phyloP scores from a whole-genome alignment of 2,113 vertebrate species.

The Salvelinus namaycush region DNA sequence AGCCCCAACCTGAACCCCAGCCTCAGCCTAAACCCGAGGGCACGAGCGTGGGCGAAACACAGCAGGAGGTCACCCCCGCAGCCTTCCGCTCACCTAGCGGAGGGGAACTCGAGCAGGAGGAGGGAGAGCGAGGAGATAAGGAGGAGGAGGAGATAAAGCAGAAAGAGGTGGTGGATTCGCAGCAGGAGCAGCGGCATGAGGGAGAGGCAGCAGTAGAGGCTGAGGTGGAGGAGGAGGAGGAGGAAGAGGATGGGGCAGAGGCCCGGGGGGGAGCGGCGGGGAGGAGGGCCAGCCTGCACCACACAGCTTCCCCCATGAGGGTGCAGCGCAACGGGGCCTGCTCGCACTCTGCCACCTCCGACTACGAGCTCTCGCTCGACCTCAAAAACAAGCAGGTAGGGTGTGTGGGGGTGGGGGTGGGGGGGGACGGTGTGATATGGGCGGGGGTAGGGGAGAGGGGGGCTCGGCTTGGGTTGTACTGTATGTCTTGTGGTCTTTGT shows the following conservation, averaged over 20 bases:
- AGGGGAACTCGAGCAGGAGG: slow-evolving; percentile 48
- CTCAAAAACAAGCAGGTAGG: slow-evolving; percentile 99
- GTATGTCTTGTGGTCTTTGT: slow-evolving; percentile 56
- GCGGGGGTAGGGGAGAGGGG: slow-evolving; percentile 9
- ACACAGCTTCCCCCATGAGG: slow-evolving; percentile 87
- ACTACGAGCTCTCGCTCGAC: slow-evolving; percentile 98
- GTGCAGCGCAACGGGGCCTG: slow-evolving; percentile 90
- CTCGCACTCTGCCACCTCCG: slow-evolving; percentile 84
- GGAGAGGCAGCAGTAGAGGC: slow-evolving; percentile 8
- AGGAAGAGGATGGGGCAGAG: slow-evolving; percentile 80
- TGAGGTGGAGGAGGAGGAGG: slow-evolving; percentile 48
- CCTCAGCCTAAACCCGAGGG: slow-evolving; percentile 32
- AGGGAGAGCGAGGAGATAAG: slow-evolving; percentile 37
- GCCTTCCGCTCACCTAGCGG: slow-evolving; percentile 22
- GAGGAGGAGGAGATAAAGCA: slow-evolving; percentile 30
- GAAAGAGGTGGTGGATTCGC: slow-evolving; percentile 36
- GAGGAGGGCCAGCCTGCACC: slow-evolving; percentile 88
- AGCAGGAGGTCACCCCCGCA: slow-evolving; percentile 10
- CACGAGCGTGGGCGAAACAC: slow-evolving; percentile 7
- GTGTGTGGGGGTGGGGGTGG: slow-evolving; percentile 31
- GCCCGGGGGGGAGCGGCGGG: slow-evolving; percentile 78
- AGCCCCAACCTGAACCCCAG: slow-evolving; percentile 16
- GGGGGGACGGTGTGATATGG: slow-evolving; percentile 27
- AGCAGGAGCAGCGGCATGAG: slow-evolving; percentile 34
- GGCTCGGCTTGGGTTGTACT: slow-evolving; percentile 40